phyloP scores from a whole-genome alignment of 2,113 vertebrate genomes.

The Lepidothrix coronata region DNA sequence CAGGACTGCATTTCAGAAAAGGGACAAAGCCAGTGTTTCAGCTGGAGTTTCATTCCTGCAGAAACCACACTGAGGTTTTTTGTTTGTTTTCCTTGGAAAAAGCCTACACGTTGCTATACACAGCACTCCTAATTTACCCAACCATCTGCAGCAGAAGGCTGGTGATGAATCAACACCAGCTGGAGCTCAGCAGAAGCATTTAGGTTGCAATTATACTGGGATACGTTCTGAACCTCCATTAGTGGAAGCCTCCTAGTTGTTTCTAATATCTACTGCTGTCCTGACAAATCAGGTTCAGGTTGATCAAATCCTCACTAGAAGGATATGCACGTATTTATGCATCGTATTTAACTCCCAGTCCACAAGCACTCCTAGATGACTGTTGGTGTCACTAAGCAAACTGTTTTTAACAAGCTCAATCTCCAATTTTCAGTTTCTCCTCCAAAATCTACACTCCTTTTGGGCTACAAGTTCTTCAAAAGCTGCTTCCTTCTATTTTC shows the following conservation, averaged over 20 bases:
- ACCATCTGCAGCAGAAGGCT: conserved; percentile 27
- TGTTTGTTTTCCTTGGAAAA: conserved; percentile 42
- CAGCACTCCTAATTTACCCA: conserved; percentile 1
- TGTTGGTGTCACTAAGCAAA: not conserved
- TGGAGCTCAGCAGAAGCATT: not conserved
- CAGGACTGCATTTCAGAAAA: not conserved
- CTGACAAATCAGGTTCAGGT: not conserved
- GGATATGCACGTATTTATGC: not conserved
- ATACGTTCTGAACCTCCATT: not conserved
- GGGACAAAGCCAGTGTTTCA: not conserved
- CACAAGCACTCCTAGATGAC: not conserved
- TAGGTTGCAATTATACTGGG: not conserved
- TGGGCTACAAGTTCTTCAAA: not conserved
- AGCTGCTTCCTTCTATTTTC: not conserved
- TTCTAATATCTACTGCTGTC: not conserved
- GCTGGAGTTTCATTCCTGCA: not conserved
- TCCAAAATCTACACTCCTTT: not conserved
- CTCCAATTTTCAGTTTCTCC: not conserved
- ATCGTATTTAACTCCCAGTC: not conserved
- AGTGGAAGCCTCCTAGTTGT: not conserved
- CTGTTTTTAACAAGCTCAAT: not conserved
- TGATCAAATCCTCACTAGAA: not conserved
- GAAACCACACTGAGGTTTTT: not conserved
- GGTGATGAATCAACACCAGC: conserved; percentile 34
- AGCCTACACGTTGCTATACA: conserved; percentile 18